Evolutionary conservation across 2,888 invertebrate species (phyloP), one percentile per base, ranked within the genome.

Genomic region (Troides aeacus): DNA sequence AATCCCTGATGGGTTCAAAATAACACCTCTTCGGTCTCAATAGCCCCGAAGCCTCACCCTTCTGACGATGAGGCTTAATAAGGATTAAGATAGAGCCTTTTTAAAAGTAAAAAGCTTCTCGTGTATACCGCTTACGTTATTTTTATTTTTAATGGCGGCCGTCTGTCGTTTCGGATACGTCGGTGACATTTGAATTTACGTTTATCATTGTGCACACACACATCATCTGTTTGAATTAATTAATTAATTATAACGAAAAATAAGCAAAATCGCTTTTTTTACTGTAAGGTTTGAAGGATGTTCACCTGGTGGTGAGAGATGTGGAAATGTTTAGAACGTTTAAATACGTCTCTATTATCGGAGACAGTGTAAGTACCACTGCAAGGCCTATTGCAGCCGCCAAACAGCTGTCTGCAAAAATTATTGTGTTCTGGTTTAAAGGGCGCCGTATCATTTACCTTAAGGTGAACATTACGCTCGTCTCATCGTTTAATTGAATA

Each of bases 1-100:
- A 89, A 90, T 87, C 87, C 86, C 74, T 81, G 83, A 86, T 81
- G 83, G 81, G 79, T 78, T 85, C 86, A 83, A 86, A 88, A 87
- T 90, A 90, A 91, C 92, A 91, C 90, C 87, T 89, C 82, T 81
- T 79, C 76, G 80, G 80, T 84, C 82, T 87, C 86, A 86, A 87
- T 77, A 75, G 74, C 78, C 75, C 60, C 68, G 12, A 83, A 79
- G 82, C 84, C 77, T 82, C 84, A 85, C 87, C 87, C 87, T 86
- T 87, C 79, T 79, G 82, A 79, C 81, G 85, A 85, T 81, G 84
- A 83, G 83, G 85, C 85, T 91, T 90, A 90, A 87, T 87, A 88
- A 87, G 89, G 91, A 90, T 92, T 92, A 90, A 91, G 90, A 91
- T 91, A 91, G 79, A 84, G 83, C 82, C 83, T 85, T 88, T 86